These are phyloP conservation scores for Lasioglossum vierecki DNA, from an alignment of 2,888 invertebrate species.

Conservation along the genomic window DNA sequence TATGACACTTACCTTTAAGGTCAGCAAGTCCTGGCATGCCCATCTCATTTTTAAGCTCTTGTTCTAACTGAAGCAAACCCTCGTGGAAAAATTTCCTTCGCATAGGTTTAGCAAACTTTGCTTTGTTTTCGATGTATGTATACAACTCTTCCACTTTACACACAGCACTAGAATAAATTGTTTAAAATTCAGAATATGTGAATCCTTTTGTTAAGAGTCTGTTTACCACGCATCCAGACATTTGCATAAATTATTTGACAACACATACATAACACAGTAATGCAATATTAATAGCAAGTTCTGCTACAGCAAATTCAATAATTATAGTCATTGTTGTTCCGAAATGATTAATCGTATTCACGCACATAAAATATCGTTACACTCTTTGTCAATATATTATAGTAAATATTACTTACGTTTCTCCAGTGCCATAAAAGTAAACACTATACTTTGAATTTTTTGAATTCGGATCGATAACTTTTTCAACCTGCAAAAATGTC, in stretches of 20 bases:
- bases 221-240: not conserved
- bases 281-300: not conserved
- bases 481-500: constrained; percentile 86
- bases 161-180: constrained; percentile 86
- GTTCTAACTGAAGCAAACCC: constrained; percentile 94
- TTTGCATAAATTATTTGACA: not conserved
- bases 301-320: not conserved
- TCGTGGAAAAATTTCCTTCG: constrained; percentile 94
- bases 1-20: constrained; percentile 67
- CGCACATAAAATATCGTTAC: not conserved
- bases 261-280: not conserved
- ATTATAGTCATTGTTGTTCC: not conserved
- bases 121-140: constrained; percentile 92
- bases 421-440: constrained; percentile 97
- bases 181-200: not conserved
- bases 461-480: constrained; percentile 85
- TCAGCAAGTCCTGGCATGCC: constrained; percentile 59
- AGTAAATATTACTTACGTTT: constrained; percentile 89
- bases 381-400: not conserved
- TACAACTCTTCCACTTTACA: constrained; percentile 94
- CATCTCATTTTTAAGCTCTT: constrained; percentile 88
- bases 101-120: constrained; percentile 91
- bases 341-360: not conserved
- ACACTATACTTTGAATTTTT: constrained; percentile 91
- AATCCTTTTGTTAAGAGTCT: not conserved